phyloP scores from a whole-genome alignment of 2,797 vertebrate genomes.

The Yasuhikotakia modesta region DNA sequence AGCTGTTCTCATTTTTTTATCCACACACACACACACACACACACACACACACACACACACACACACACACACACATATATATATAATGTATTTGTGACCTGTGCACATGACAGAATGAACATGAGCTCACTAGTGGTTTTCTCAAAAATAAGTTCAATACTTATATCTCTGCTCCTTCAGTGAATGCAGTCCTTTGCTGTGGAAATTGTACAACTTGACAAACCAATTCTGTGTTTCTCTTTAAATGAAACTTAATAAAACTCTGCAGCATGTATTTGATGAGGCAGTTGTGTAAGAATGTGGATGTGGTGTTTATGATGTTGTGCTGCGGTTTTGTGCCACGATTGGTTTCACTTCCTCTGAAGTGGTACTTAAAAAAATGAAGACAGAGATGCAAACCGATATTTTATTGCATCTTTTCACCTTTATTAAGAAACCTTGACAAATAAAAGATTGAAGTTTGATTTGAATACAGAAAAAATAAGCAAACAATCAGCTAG shows the following conservation, averaged over 20 bases:
- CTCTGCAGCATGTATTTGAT: not conserved
- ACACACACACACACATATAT: too few relatives aligned
- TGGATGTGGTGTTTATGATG: slow-evolving; percentile 11
- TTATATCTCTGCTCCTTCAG: too few relatives aligned
- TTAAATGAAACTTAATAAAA: not conserved
- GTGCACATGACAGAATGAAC: too few relatives aligned
- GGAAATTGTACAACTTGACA: not conserved
- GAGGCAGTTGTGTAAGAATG: slow-evolving; percentile 7
- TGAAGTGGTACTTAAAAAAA: slow-evolving; percentile 28
- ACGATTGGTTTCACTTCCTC: slow-evolving; percentile 18
- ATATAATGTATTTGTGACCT: too few relatives aligned
- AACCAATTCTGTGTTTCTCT: not conserved
- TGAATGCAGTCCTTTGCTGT: not conserved
- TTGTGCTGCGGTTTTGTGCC: slow-evolving; percentile 5
- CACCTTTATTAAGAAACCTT: not conserved
- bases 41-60: too few relatives aligned
- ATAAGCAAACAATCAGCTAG: not conserved
- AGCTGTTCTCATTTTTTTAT: too few relatives aligned
- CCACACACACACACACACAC: too few relatives aligned
- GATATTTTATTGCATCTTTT: not conserved
- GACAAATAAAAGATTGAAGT: not conserved
- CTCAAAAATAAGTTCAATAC: too few relatives aligned
- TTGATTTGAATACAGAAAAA: too few relatives aligned
- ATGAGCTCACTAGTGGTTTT: too few relatives aligned
- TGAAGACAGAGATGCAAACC: not conserved